Base-by-base conservation (phyloP, 1,140 invertebrate species). In the Drosophila subobscura region DNA sequence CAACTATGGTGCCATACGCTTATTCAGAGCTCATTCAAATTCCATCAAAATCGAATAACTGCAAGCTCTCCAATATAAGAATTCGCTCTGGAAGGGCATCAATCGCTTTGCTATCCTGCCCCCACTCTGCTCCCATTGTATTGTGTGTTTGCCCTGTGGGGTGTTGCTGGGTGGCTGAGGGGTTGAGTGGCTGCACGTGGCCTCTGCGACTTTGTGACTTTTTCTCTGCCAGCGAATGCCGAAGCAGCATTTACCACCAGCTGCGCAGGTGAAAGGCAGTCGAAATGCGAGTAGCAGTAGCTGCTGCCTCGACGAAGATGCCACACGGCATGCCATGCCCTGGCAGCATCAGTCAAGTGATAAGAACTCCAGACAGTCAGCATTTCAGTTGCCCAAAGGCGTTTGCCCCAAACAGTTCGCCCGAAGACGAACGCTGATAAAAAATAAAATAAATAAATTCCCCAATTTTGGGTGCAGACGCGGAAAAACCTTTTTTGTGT, bases 121-220 rank as follows among this genome's bases (percentile, higher is more conserved):
- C 42, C 14, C 29, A 25, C 6, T 23, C 20, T n/a, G 7, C 23
- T 40, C 14, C 5, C 22, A 22, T 33, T 16, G 8, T 29, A 33
- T 51, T 37, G 10, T 37, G 8, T 37, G 5, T 29, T 5, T 29
- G 10, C 10, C 33, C 33, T 41, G 37, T 16, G 23, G 45, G 45
- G 46, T 12, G 42, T 49, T 20, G 49, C 29, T 53, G 25, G 58
- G 40, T 46, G 65, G 33, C 16, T 1, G 16, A 56, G 58, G 66
- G 72, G 75, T 70, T 79, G 79, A 88, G 88, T 90, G 83, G 57
- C 68, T 65, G 88, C 88, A 90, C 88, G 88, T 90, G 88, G 52
- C 88, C 66, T 55, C 29, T 77, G 33, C 10, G 56, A 77, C 70
- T 60, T 63, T 66, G 51, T 50, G 54, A 77, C 66, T 79, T 56